Evolutionary conservation across 2,113 vertebrate genomes (phyloP), one percentile per base, ranked within the genome.

Genomic region (Rhinolophus ferrumequinum): DNA sequence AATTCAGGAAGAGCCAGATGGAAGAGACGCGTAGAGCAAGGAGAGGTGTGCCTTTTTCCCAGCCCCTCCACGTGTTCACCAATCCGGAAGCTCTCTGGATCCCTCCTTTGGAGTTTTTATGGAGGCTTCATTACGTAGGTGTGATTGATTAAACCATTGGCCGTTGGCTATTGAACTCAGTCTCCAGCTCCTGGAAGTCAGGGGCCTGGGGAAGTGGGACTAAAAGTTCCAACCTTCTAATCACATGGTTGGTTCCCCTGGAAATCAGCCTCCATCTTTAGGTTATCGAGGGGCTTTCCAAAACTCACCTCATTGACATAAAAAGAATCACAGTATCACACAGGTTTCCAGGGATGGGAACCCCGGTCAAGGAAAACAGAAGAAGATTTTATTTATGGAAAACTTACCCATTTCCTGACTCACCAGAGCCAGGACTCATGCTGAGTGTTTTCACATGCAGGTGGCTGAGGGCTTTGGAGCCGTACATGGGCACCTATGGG

Each of bases 401-500:
- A 54, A 47, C 5, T 54, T 77, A 28, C 41, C 56, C 16, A 26
- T 84, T 67, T 35, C 35, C 88, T 60, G 66, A 56, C 26, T 54
- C 56, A 5, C 15, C 28, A 15, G 58, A 92, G 50, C 33, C 38
- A 33, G 22, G 16, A 19, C 14, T 54, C n/a, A 1, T 44, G 70
- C 50, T 24, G 16, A 35, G 4, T 33, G 47, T 35, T 60, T 58
- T 7, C 50, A 15, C 10, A 35, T 0, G 0, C 16, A 4, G 26
- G 15, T 24, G 41, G 38, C 19, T 58, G 15, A 22, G 21, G n/a
- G 66, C 56, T 12, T 2, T 33, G 18, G 11, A 5, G 3, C 11
- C 0, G 0, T 6, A 4, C 4, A 0, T 8, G 24, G 28, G 70
- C 33, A 21, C 12, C n/a, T 73, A 41, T 22, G 14, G 35, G 54